phyloP scores from a whole-genome alignment of 1,140 invertebrate species.

The Aplysia californica region DNA sequence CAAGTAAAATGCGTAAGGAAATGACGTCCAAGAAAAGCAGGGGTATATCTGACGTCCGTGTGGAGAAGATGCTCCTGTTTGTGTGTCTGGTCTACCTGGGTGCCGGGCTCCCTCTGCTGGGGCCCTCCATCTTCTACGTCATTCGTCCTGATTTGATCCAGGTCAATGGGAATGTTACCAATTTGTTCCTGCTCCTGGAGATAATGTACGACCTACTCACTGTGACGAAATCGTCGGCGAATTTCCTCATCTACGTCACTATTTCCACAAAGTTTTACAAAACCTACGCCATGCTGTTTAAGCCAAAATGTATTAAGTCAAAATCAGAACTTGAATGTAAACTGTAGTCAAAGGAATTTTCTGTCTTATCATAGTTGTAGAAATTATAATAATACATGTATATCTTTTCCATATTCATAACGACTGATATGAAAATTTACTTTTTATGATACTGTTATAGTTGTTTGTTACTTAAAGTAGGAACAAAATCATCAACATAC shows the following conservation, averaged over 20 bases:
- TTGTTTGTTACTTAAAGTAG: too few species aligned
- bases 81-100: background rate
- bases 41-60: background rate
- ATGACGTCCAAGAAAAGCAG: background rate
- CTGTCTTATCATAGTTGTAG: too few species aligned
- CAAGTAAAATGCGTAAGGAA: background rate
- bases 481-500: too few species aligned
- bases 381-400: too few species aligned
- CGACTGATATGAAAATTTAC: too few species aligned
- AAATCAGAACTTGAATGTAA: too few species aligned
- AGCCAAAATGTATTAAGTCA: too few species aligned
- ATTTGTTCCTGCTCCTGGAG: background rate
- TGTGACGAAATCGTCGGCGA: background rate
- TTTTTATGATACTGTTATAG: too few species aligned
- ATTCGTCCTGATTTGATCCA: background rate
- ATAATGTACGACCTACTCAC: background rate
- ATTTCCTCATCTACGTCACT: conserved; percentile 11
- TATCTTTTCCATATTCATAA: too few species aligned
- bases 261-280: conserved; percentile 5
- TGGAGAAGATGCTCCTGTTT: background rate
- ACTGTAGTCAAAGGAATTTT: too few species aligned
- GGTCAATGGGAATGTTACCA: background rate
- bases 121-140: background rate
- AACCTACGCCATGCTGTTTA: too few species aligned
- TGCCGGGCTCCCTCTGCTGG: background rate